Percentiles rank a stretch among this genome's conserved stretches.
Evolutionary conservation across 2,888 invertebrate genomes (phyloP).

Genomic region (Pseudococcus jackbeardsleyi): DNA sequence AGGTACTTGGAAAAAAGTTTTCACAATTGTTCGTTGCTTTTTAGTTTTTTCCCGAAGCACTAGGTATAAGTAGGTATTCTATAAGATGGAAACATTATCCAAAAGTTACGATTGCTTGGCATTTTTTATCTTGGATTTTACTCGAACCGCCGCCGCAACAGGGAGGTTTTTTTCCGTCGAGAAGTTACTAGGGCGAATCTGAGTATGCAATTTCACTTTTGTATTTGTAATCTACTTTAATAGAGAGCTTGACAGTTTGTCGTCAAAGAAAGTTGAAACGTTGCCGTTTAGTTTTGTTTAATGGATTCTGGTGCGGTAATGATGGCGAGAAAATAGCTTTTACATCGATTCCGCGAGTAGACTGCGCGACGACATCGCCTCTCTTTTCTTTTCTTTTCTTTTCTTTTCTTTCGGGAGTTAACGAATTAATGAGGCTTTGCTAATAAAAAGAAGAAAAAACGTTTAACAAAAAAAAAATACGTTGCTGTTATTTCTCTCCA

Average conservation of each 20-base stretch:
- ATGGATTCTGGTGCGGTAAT: constrained; percentile 35
- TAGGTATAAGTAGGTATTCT: background rate
- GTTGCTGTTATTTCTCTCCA: background rate
- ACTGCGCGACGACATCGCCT: background rate
- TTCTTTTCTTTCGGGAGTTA: constrained; percentile 29
- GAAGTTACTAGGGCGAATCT: background rate
- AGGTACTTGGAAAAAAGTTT: constrained; percentile 21
- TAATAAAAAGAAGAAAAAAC: constrained; percentile 34
- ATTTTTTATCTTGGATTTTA: background rate
- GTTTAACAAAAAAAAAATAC: background rate
- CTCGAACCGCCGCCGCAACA: background rate
- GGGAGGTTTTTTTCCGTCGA: background rate
- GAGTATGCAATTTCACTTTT: constrained; percentile 17
- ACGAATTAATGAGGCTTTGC: constrained; percentile 35
- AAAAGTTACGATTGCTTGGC: background rate
- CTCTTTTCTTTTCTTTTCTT: too few species aligned
- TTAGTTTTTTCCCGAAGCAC: background rate
- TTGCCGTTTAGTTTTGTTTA: constrained; percentile 36
- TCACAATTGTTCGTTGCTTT: background rate
- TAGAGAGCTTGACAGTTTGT: constrained; percentile 23
- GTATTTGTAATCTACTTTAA: constrained; percentile 39
- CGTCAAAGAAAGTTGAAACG: constrained; percentile 16
- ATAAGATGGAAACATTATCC: background rate
- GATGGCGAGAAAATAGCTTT: constrained; percentile 29
- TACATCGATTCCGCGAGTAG: constrained; percentile 30